Percentiles rank a stretch among this genome's conserved stretches.
Conservation (phyloP, 2,797 vertebrate genomes). For the Pantherophis vulpinus region DNA sequence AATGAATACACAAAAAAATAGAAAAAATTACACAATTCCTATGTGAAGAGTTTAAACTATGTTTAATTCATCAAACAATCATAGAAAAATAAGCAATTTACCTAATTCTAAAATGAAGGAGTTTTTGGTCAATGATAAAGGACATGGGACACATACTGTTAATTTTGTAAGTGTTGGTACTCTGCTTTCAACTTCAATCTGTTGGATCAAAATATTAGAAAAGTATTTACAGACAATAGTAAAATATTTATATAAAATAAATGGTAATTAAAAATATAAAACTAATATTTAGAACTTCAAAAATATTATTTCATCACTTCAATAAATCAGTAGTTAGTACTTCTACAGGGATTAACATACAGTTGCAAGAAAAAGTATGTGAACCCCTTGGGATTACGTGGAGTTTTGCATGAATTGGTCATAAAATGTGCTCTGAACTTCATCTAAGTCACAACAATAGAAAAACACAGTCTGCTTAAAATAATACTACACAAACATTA, state of each 20-base stretch:
- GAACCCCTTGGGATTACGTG: no score
- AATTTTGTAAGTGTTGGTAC: constrained; percentile 73
- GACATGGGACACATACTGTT: constrained; percentile 81
- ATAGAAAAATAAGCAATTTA: constrained; percentile 62
- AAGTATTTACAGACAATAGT: constrained; percentile 3
- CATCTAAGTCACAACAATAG: no score
- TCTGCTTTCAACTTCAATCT: constrained; percentile 82
- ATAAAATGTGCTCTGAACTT: no score
- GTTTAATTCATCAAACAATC: not conserved
- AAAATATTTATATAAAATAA: constrained; percentile 1
- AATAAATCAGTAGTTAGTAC: not conserved
- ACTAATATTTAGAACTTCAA: not conserved
- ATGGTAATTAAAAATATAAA: not conserved
- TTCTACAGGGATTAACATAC: not conserved
- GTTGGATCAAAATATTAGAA: constrained; percentile 29
- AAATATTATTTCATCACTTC: not conserved
- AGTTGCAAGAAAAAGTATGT: no score
- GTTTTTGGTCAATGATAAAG: constrained; percentile 81
- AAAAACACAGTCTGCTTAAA: no score
- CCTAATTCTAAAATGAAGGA: constrained; percentile 84
- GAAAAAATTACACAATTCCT: not conserved
- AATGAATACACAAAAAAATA: not conserved
- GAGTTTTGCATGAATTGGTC: no score
- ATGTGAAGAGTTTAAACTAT: not conserved
- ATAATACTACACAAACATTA: no score